Percentiles rank a stretch among this genome's conserved stretches.
These are phyloP conservation scores for Hyaena hyaena DNA, from an alignment of 2,113 vertebrate genomes.

Conservation along the genomic window DNA sequence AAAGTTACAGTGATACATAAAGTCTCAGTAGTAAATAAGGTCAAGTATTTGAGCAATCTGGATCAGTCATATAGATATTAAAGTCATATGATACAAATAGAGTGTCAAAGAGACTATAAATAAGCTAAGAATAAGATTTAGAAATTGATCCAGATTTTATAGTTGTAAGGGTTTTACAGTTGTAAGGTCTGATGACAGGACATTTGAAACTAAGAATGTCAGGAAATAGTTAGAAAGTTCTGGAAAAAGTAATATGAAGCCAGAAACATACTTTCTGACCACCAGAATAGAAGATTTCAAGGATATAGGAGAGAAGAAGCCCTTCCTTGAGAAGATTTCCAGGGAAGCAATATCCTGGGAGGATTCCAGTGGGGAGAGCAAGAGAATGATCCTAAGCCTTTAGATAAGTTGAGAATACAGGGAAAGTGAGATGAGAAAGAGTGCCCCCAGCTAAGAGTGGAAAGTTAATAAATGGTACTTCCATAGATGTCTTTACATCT, in stretches of 20 bases:
- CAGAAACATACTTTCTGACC: neutral
- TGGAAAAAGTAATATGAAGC: neutral
- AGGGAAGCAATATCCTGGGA: neutral
- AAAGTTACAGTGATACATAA: neutral
- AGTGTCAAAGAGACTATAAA: neutral
- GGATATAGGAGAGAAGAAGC: neutral
- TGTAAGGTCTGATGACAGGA: neutral
- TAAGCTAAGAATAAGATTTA: neutral
- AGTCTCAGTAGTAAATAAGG: neutral
- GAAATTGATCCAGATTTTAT: neutral
- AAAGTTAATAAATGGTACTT: neutral
- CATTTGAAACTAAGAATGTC: neutral
- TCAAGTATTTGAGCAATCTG: neutral
- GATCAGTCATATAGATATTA: neutral
- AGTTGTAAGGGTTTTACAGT: neutral
- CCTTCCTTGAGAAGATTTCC: neutral
- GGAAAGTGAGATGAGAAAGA: neutral
- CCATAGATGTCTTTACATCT: neutral
- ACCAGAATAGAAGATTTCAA: neutral
- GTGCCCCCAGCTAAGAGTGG: too few relatives aligned
- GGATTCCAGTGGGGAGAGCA: neutral
- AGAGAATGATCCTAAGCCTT: neutral
- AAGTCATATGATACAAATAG: neutral
- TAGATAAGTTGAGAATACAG: neutral
- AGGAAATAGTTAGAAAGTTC: neutral